Conservation (phyloP, 2,797 vertebrate species). For the Leuciscus waleckii region DNA sequence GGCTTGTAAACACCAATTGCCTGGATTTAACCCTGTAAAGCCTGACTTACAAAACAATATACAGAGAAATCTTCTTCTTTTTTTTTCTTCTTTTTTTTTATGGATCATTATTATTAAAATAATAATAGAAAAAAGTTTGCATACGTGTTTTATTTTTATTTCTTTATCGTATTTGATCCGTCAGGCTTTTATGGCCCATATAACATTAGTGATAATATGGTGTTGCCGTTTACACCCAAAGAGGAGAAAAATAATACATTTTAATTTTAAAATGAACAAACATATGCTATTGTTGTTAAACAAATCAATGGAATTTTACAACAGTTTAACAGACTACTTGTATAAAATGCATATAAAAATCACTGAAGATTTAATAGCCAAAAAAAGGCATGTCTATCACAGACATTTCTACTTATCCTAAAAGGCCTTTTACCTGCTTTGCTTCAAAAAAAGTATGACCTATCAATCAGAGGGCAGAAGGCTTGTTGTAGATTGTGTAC, state of each 20-base stretch:
- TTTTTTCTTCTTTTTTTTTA: neutral
- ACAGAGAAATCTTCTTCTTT: neutral
- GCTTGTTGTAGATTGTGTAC: neutral
- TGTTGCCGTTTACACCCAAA: neutral
- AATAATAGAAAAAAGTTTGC: neutral
- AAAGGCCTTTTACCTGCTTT: neutral
- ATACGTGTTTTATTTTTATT: neutral
- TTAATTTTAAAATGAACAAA: neutral
- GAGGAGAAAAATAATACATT: neutral
- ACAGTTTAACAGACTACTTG: neutral
- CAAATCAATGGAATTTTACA: neutral
- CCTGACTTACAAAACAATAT: neutral
- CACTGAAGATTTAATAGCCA: neutral
- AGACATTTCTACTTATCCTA: neutral
- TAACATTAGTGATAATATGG: neutral
- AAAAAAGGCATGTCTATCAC: neutral
- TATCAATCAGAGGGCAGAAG: neutral
- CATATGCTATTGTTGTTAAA: neutral
- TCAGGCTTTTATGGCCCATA: neutral
- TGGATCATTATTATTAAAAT: neutral
- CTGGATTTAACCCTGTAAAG: neutral
- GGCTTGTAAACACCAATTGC: neutral
- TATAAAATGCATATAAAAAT: neutral
- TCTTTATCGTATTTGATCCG: neutral
- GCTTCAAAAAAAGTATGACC: neutral